These are phyloP conservation scores for Molossus molossus DNA, from an alignment of 2,797 vertebrate genomes.

Conservation along the genomic window DNA sequence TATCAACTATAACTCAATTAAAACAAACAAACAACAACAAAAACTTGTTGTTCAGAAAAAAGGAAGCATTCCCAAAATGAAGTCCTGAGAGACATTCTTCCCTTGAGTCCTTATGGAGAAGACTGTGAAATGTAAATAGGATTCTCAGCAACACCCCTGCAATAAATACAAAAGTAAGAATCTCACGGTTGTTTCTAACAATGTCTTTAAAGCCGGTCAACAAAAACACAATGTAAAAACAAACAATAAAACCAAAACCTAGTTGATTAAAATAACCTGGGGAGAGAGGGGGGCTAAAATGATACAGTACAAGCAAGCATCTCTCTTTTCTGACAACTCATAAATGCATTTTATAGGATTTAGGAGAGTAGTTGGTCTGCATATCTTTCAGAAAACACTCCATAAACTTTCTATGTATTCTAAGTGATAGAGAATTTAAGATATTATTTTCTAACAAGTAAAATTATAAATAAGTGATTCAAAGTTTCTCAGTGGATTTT, in stretches of 20 bases:
- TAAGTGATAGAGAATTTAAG: not conserved
- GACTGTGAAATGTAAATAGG: not conserved
- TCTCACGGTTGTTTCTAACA: not conserved
- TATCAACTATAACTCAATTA: not conserved
- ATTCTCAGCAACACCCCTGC: not conserved
- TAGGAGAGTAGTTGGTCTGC: not conserved
- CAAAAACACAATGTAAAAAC: not conserved
- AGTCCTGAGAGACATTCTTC: not conserved
- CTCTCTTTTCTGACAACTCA: not conserved
- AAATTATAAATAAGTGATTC: conserved; percentile 4
- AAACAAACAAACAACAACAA: not conserved
- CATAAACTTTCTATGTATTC: not conserved
- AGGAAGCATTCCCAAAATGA: not conserved
- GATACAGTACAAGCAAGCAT: not conserved
- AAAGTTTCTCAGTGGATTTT: not conserved
- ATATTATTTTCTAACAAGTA: conserved; percentile 26
- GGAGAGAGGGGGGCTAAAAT: not conserved
- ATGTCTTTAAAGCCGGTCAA: conserved; percentile 3
- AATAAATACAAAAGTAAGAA: conserved; percentile 27
- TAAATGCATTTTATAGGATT: not conserved
- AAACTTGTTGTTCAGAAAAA: not conserved
- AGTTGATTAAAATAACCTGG: not conserved
- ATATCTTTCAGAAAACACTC: not conserved
- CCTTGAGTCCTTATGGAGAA: not conserved
- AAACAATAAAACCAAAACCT: not conserved